These are phyloP conservation scores for Periophthalmus modestus DNA, from an alignment of 2,113 vertebrate genomes.

Conservation along the genomic window DNA sequence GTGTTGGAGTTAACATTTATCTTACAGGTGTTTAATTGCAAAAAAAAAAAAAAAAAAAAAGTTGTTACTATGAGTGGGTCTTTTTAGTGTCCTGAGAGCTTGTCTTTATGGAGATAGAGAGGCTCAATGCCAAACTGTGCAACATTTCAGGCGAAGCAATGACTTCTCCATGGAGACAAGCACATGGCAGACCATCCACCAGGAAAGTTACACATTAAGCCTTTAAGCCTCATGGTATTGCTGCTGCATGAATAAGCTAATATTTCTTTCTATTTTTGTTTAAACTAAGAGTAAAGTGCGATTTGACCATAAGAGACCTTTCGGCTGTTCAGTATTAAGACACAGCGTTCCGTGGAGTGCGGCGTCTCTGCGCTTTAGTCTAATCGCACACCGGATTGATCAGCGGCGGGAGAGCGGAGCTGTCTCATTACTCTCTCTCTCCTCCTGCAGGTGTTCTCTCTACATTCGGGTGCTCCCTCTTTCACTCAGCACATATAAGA, in stretches of 20 bases:
- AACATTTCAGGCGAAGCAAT: too few relatives aligned
- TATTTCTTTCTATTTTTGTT: background rate
- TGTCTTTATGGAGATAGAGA: too few relatives aligned
- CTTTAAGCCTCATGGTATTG: background rate
- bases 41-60: too few relatives aligned
- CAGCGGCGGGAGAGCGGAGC: slow-evolving; percentile 68
- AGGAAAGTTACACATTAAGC: too few relatives aligned
- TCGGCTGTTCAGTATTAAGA: slow-evolving; percentile 17
- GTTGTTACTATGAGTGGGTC: too few relatives aligned
- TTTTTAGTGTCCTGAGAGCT: too few relatives aligned
- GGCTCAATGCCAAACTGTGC: too few relatives aligned
- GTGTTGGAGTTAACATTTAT: too few relatives aligned
- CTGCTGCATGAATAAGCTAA: background rate
- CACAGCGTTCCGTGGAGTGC: background rate
- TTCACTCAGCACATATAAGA: slow-evolving; percentile 54
- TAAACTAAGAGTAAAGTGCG: background rate
- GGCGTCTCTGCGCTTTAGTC: slow-evolving; percentile 37
- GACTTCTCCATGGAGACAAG: too few relatives aligned
- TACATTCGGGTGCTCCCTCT: slow-evolving; percentile 54
- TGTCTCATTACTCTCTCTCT: slow-evolving; percentile 73
- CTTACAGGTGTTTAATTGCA: too few relatives aligned
- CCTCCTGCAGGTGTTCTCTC: slow-evolving; percentile 74
- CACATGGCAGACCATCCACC: too few relatives aligned
- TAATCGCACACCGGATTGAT: slow-evolving; percentile 76
- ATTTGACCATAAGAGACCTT: background rate